phyloP scores from a whole-genome alignment of 2,797 vertebrate genomes.

The Pelochelys cantorii region DNA sequence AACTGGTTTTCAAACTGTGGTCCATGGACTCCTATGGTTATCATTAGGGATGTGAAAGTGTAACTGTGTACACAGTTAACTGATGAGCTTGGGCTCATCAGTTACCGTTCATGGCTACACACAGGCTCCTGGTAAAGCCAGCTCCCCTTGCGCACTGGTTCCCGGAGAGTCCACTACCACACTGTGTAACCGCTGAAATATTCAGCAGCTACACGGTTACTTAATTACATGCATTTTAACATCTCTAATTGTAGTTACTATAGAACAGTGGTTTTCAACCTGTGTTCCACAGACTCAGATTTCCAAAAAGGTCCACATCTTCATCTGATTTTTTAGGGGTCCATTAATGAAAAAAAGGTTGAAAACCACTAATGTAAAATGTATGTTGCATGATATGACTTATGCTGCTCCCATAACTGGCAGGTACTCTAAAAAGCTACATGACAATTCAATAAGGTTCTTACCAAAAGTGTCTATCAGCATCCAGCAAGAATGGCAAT shows the following conservation, averaged over 20 bases:
- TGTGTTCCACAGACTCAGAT: background rate
- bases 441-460: background rate
- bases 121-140: no score
- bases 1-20: background rate
- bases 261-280: background rate
- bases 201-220: no score
- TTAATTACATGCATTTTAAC: no score
- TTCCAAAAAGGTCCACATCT: background rate
- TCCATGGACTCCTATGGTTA: no score
- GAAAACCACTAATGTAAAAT: background rate
- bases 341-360: background rate
- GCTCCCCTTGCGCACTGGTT: no score
- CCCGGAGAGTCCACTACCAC: no score
- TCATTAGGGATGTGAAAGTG: no score
- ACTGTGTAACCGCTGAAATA: no score
- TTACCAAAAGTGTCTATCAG: conserved; percentile 94
- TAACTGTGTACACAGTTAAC: no score
- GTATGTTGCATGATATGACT: background rate
- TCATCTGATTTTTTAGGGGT: background rate
- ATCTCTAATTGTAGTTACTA: background rate
- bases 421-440: background rate
- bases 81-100: no score
- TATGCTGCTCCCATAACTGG: background rate
- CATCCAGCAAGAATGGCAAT: conserved; percentile 90
- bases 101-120: no score